Base-by-base conservation (phyloP, 2,113 vertebrate genomes). In the Forbesichthys papilliferus region DNA sequence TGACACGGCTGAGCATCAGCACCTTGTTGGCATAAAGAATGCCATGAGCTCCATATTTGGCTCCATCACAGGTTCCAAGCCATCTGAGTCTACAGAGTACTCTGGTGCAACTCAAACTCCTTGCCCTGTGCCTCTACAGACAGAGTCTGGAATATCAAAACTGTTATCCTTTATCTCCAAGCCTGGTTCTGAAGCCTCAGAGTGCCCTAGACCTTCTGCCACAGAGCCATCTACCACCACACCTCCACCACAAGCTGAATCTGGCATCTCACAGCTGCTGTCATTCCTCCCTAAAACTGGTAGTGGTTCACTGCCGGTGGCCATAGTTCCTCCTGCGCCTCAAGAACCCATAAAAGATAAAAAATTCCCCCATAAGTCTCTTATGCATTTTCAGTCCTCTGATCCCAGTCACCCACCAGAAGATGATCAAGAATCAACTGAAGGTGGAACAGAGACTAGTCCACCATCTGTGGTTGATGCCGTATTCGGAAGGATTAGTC, bases 31-130 rank as follows among this genome's bases (percentile, higher is more conserved):
- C 65, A 87, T 97, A 27, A 97, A 95, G 83, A 94, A 88, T 89
- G 93, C 92, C 9, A 86, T 97, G 85, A 96, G 90, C 78, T 96
- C 94, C 52, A 79, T 92, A 64, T 90, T 98, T 13, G 95, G 81
- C 81, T 92, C 95, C 61, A 82, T 98, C 42, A 94, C 93, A 60
- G 87, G 94, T 47, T 93, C 93, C 82, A 98, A 94, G 54, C 46
- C 85, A 48, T 48, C 90, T 92, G 78, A 89, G 4, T 56, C 59
- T 48, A 65, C 13, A 20, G 83, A 84, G 6, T 3, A 42, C 16
- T 67, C 93, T 34, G 84, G 2, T 16, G 46, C 56, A 55, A 2
- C 57, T 46, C 27, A 71, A 54, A 51, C 27, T 47, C n/a, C 58
- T 51, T 36, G 69, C n/a, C 75, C 76, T 14, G 73, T 82, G 55